Evolutionary conservation across 2,113 vertebrate species (phyloP), one percentile per base, ranked within the genome.

Genomic region (Diphyllodes magnificus): DNA sequence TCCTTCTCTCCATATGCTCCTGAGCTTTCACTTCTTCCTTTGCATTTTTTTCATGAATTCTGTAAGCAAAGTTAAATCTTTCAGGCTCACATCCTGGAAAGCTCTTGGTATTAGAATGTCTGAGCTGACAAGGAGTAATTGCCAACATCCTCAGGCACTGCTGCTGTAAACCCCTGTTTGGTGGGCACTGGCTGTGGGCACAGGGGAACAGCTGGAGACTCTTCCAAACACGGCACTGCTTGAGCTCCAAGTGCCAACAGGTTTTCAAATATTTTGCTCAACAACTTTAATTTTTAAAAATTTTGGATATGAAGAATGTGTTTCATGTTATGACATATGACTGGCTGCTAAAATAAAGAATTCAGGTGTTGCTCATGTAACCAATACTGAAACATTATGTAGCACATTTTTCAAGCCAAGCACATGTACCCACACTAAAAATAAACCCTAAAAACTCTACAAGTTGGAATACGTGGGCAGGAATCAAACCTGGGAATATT

Each of bases 1-100:
- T 98, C 94, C 98, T 98, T 82, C 92, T 98, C 91, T 97, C 97
- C 97, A 98, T 78, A 22, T 98, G 95, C 85, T 98, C 95, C 25
- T 11, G 97, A 42, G 70, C 95, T 96, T 96, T 94, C 44, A 31
- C 72, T 95, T 98, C 98, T 95, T 97, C 97, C 82, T 98, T 93
- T 82, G 92, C 94, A 82, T 98, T 97, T 93, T 92, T 95, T 91
- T 98, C 96, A 31, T 51, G 98, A 65, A 98, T 82, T 96, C 99
- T 99, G 95, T 59, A 83, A 86, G 88, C 82, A 95, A 90, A 88
- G 87, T 30, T 23, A 78, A 93, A 92, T 75, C 45, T 75, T 90
- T 94, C 88, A 96, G 85, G 44, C 82, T 77, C 44, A 28, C 54
- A 85, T 90, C 76, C 82, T 90, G 78, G 82, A 82, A 95, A 90